phyloP scores from a whole-genome alignment of 2,113 vertebrate genomes.

The Chlorodrepanis virens region DNA sequence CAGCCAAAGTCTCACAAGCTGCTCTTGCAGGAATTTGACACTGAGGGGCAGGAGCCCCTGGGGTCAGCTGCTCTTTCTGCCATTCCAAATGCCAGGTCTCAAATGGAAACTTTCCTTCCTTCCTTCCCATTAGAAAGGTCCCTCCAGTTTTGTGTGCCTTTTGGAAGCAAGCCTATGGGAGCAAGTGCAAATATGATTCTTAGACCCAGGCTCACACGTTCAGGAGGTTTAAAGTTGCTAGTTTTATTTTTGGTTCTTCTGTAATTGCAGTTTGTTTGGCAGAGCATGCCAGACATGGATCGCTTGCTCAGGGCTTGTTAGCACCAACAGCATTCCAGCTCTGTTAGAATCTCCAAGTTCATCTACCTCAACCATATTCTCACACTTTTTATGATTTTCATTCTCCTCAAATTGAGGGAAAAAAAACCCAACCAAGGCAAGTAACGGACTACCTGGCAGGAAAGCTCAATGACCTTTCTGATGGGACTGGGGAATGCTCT shows the following conservation, averaged over 20 bases:
- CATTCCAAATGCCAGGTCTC: conserved; percentile 15
- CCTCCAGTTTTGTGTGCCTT: background rate
- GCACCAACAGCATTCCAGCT: background rate
- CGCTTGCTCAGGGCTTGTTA: background rate
- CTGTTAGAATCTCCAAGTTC: background rate
- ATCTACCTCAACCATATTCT: background rate
- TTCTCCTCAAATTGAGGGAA: background rate
- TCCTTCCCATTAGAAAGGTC: background rate
- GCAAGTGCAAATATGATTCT: background rate
- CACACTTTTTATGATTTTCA: background rate
- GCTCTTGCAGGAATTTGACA: conserved; percentile 1
- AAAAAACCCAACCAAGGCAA: background rate
- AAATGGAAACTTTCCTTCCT: conserved; percentile 33
- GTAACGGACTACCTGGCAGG: background rate
- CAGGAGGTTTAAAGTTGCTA: conserved; percentile 1
- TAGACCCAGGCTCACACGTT: background rate
- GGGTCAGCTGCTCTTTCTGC: background rate
- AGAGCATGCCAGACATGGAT: background rate
- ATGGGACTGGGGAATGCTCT: background rate
- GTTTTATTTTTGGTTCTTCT: conserved; percentile 8
- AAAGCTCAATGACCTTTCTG: background rate
- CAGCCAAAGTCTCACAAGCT: background rate
- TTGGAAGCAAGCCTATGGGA: background rate
- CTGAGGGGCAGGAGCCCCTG: background rate
- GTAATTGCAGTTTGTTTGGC: conserved; percentile 18